These are phyloP conservation scores for Ylistrum balloti DNA, from an alignment of 1,140 invertebrate genomes.

Conservation along the genomic window DNA sequence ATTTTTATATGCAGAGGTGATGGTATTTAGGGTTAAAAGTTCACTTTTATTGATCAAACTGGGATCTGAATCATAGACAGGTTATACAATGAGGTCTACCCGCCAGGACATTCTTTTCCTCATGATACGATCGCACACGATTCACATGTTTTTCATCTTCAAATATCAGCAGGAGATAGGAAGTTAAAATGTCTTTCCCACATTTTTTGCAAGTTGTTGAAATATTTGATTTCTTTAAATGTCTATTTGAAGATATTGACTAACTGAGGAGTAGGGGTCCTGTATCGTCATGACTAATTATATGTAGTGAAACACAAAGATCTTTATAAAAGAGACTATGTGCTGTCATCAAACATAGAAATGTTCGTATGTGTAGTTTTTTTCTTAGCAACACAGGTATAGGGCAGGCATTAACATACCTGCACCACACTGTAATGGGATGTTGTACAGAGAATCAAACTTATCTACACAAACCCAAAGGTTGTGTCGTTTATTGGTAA, in stretches of 20 bases:
- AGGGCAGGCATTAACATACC: no score
- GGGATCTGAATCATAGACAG: not conserved
- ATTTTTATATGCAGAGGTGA: not conserved
- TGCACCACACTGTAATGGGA: no score
- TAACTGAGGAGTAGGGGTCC: not conserved
- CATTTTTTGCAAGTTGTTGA: not conserved
- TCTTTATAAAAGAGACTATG: not conserved
- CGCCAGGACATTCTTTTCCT: not conserved
- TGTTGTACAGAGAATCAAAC: not conserved
- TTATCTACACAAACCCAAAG: not conserved
- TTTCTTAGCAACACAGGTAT: not conserved
- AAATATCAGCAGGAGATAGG: conserved; percentile 25
- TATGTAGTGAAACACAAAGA: not conserved
- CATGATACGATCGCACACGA: not conserved
- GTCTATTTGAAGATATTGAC: not conserved
- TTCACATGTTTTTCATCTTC: not conserved
- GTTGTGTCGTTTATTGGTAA: not conserved
- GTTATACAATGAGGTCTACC: not conserved
- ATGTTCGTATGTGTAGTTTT: not conserved
- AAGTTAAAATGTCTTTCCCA: not conserved
- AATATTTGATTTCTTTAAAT: conserved; percentile 15
- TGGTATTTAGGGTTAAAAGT: not conserved
- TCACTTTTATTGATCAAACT: not conserved
- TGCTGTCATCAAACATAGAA: conserved; percentile 9
- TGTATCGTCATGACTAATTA: conserved; percentile 31